phyloP scores from a whole-genome alignment of 1,140 invertebrate genomes.

The Aphelenchoides avenae region DNA sequence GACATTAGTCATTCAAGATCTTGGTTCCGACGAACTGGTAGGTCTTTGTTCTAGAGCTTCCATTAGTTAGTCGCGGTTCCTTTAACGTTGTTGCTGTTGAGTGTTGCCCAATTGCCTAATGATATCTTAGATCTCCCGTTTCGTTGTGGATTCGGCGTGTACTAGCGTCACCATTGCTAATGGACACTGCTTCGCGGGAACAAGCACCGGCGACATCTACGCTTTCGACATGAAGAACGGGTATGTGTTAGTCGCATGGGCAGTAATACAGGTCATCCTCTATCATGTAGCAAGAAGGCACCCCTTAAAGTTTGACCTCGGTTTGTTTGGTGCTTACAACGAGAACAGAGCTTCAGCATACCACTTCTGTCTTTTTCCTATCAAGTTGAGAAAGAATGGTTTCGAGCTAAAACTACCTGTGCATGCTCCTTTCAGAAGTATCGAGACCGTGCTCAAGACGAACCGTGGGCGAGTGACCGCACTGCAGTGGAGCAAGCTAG shows the following conservation, averaged over 20 bases:
- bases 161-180: conserved; percentile 5
- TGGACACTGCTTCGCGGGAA: conserved; percentile 27
- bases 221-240: conserved; percentile 18
- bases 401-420: too few relatives aligned
- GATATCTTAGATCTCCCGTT: conserved; percentile 57
- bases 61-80: conserved; percentile 19
- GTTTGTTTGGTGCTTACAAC: conserved; percentile 24
- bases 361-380: too few relatives aligned
- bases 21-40: neutral
- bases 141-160: conserved; percentile 44
- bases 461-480: conserved; percentile 20
- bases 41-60: conserved; percentile 8
- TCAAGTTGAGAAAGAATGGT: too few relatives aligned
- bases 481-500: conserved; percentile 26
- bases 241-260: too few relatives aligned
- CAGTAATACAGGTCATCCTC: too few relatives aligned
- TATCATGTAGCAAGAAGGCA: too few relatives aligned
- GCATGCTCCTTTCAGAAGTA: conserved; percentile 15
- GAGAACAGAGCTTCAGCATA: too few relatives aligned
- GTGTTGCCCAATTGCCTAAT: too few relatives aligned
- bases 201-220: conserved; percentile 14
- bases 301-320: neutral
- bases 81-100: conserved; percentile 44
- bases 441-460: conserved; percentile 7
- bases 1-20: conserved; percentile 7